Conservation (phyloP, 2,797 vertebrate species). For the Gymnoscopelus braueri region DNA sequence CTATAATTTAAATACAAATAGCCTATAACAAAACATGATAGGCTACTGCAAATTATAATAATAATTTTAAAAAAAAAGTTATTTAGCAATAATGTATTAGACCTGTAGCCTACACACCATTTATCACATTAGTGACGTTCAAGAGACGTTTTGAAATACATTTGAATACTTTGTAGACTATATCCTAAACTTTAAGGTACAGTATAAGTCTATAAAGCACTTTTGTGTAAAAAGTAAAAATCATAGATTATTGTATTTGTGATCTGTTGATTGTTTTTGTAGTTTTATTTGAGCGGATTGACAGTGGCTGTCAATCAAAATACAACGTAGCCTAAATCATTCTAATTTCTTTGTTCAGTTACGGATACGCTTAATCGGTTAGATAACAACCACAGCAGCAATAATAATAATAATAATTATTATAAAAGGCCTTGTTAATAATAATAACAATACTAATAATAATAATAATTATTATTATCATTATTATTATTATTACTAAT, state of each 20-base stretch:
- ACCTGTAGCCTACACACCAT: no score
- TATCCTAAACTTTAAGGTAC: no score
- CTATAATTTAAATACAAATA: no score
- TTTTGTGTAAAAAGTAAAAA: not conserved
- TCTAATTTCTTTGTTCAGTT: slow-evolving; percentile 4
- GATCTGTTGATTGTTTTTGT: slow-evolving; percentile 8
- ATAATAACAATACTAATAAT: not conserved
- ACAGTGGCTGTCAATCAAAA: slow-evolving; percentile 29
- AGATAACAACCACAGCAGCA: not conserved
- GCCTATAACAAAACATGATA: no score
- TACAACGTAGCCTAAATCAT: not conserved
- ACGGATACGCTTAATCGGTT: not conserved
- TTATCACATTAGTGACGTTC: no score
- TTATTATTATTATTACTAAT: slow-evolving; percentile 17
- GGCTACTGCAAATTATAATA: no score
- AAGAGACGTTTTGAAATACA: no score
- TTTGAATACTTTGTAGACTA: no score
- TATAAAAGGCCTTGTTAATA: not conserved
- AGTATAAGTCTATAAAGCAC: no score
- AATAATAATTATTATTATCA: not conserved
- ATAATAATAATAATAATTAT: not conserved
- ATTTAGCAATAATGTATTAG: no score
- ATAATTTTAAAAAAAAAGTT: no score
- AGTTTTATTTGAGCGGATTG: slow-evolving; percentile 20
- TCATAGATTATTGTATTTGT: not conserved